Base-by-base conservation (phyloP, 2,797 vertebrate species). In the Spheniscus humboldti region DNA sequence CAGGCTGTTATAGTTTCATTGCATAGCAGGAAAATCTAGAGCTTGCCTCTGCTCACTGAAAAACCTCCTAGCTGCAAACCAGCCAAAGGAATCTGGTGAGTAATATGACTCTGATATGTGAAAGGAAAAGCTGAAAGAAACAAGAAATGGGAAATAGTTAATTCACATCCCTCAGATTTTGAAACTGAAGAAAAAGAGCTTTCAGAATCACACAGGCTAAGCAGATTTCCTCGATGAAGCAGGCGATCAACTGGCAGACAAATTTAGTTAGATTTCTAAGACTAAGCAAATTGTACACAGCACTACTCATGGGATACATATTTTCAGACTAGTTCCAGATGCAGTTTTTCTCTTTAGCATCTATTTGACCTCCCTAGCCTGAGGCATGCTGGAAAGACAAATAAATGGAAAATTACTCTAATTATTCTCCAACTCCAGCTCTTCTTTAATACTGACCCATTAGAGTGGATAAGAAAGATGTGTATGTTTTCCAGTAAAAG, bases 61-160 rank as follows among this genome's bases (percentile, higher is more conserved):
- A 95, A 93, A 11, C 9, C 64, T 60, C 67, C 72, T 33, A 28
- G 81, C 3, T 90, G 86, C 66, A 72, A 88, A 91, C 17, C 89
- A 96, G 76, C 79, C 88, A 90, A 48, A 90, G 86, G 56, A 73
- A 84, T 62, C 72, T 63, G 35, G 52, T 96, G 94, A 96, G 92
- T 75, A 94, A 96, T 62, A 33, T 0, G 8, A 13, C 85, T 92
- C 75, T n/a, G 85, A 11, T 25, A 88, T 4, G 37, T 50, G 78
- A 92, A 93, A 97, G 76, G 68, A 69, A 96, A 91, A 94, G 76
- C 91, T 93, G 92, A 88, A 95, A 92, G 82, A 87, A 93, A 83
- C 86, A 87, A 91, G 83, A 25, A 67, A 57, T 17, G 41, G 69
- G 87, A 94, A 94, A 83, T 18, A 69, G 94, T 93, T 97, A 94